Conservation (phyloP, 2,113 vertebrate genomes). For the Crotophaga sulcirostris region DNA sequence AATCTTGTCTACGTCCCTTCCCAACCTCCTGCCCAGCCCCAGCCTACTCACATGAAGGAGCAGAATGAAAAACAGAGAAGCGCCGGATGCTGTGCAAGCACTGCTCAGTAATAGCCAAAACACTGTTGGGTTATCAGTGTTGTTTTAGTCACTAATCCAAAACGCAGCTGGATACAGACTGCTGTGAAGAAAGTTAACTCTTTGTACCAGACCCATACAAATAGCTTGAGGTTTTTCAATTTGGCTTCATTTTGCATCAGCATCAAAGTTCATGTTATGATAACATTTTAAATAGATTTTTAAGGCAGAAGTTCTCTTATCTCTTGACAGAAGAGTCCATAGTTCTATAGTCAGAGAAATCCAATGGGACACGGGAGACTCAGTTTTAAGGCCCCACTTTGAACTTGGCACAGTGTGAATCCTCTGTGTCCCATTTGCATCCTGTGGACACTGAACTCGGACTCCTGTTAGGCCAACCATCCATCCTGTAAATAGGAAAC, state of each 20-base stretch:
- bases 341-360: not conserved
- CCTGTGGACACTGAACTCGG: not conserved
- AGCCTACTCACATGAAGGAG: not conserved
- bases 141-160: not conserved
- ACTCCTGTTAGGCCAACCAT: not conserved
- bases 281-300: not conserved
- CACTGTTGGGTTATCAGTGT: rapidly evolving
- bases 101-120: not conserved
- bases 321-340: not conserved
- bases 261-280: not conserved
- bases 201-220: not conserved
- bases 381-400: not conserved
- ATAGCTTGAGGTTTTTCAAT: not conserved
- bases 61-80: not conserved
- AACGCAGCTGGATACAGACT: rapidly evolving
- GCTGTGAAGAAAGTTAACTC: not conserved
- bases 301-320: not conserved
- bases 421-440: not conserved
- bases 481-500: not conserved
- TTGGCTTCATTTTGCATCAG: not conserved
- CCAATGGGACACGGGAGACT: not conserved
- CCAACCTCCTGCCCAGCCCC: not conserved
- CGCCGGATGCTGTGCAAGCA: not conserved
- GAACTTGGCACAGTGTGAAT: not conserved
- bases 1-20: not conserved